Conservation (phyloP, 2,888 invertebrate genomes). For the Linhomoeus sp. region DNA sequence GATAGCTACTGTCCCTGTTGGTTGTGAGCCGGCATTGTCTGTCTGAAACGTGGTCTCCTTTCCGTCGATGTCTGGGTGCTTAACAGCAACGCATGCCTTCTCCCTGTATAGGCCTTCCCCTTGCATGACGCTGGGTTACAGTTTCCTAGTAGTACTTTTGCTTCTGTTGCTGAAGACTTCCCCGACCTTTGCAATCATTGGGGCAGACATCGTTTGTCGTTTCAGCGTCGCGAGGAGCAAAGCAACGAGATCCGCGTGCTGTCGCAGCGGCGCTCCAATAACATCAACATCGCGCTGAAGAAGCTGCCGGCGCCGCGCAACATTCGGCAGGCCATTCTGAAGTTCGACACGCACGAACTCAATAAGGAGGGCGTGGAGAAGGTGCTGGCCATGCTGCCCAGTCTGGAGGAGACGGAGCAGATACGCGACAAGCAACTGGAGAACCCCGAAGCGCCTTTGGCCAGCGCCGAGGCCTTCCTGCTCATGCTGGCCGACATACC, state of each 20-base stretch:
- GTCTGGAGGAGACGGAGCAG: slow-evolving; percentile 51
- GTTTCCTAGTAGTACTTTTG: too few species aligned
- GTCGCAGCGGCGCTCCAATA: slow-evolving; percentile 90
- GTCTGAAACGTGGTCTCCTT: too few species aligned
- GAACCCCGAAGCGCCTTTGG: slow-evolving; percentile 68
- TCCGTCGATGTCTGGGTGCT: too few species aligned
- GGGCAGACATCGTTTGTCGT: background rate
- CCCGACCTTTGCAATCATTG: too few species aligned
- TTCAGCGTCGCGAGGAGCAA: slow-evolving; percentile 15
- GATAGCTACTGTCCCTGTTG: too few species aligned
- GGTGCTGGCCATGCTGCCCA: slow-evolving; percentile 76
- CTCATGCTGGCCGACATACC: slow-evolving; percentile 82
- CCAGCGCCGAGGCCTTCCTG: slow-evolving; percentile 95
- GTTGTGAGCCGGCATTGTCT: too few species aligned
- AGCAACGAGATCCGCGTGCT: slow-evolving; percentile 52
- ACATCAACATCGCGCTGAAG: slow-evolving; percentile 97
- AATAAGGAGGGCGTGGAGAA: slow-evolving; percentile 65
- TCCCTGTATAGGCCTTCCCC: too few species aligned
- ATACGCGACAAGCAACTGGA: slow-evolving; percentile 85
- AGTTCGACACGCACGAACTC: slow-evolving; percentile 96
- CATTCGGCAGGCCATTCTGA: slow-evolving; percentile 52
- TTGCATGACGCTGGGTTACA: too few species aligned
- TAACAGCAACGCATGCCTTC: too few species aligned
- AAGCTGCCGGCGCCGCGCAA: slow-evolving; percentile 89
- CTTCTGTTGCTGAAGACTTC: too few species aligned